phyloP scores from a whole-genome alignment of 2,888 invertebrate genomes.

The Andrena camellia region DNA sequence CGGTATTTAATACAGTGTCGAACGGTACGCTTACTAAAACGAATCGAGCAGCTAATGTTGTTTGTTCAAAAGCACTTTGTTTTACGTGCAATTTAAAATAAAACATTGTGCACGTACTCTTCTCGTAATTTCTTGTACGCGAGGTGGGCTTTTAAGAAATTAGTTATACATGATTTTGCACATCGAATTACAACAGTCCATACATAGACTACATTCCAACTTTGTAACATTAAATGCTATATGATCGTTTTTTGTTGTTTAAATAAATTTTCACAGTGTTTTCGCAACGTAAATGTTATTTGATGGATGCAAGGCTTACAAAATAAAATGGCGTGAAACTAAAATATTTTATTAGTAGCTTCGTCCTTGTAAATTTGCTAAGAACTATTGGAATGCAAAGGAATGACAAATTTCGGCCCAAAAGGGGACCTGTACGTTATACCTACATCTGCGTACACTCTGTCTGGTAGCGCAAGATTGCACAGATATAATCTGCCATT shows the following conservation, averaged over 20 bases:
- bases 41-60: constrained; percentile 9
- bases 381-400: constrained; percentile 87
- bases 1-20: constrained; percentile 14
- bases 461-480: constrained; percentile 93
- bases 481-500: constrained; percentile 93
- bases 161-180: constrained; percentile 12
- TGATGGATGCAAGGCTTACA: constrained; percentile 32
- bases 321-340: constrained; percentile 38
- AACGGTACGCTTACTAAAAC: constrained; percentile 32
- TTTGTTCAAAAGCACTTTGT: constrained; percentile 24
- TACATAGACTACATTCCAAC: constrained; percentile 33
- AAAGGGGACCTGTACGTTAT: constrained; percentile 94
- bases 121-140: constrained; percentile 5
- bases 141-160: constrained; percentile 32
- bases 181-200: constrained; percentile 42
- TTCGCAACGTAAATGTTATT: constrained; percentile 24
- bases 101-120: constrained; percentile 24
- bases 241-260: constrained; percentile 7
- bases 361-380: constrained; percentile 75
- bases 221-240: constrained; percentile 44
- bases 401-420: constrained; percentile 93
- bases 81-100: constrained; percentile 38
- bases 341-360: constrained; percentile 42
- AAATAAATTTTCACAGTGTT: constrained; percentile 32
- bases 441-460: constrained; percentile 91